Evolutionary conservation across 2,888 invertebrate genomes (phyloP), one percentile per base, ranked within the genome.

Genomic region (Tenthredo notha): DNA sequence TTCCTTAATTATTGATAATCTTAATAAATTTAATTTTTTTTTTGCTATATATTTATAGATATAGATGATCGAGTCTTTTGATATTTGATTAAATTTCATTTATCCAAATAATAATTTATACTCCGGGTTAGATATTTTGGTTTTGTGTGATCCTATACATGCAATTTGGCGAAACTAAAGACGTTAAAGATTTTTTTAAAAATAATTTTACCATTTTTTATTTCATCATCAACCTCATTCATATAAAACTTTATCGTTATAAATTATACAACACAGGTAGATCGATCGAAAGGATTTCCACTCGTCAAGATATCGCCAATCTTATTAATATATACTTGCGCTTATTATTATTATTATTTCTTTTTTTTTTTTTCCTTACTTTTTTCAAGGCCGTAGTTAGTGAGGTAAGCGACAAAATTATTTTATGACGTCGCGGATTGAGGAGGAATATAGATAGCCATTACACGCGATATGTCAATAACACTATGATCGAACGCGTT

Each of bases 321-420:
- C 43, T 43, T 21, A 6, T 83, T 47, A 33, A 25, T 37, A 37
- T 33, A 29, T 29, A 50, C 15, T 15, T 18, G 15, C 47, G 47
- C 29, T 10, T 61, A 21, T 21, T n/a, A 5, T n/a, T 15, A 33
- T 33, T n/a, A 18, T 4, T 25, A 29, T 18, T 15, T 18, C 6
- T n/a, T 5, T 74, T 3, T 43, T 7, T 21, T n/a, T 25, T 12
- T n/a, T 7, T 15, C 12, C 9, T 15, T 18, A 18, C 6, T 33
- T 50, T 21, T 74, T 40, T 80, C 78, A 83, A 43, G 67, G 83
- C 37, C 21, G 40, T 40, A 43, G 29, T 25, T 9, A 21, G 67
- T 83, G 83, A 83, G 83, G 83, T 83, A 83, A 83, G 65, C 83
- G 83, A 70, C 83, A 67, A 83, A 47, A 67, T 83, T 47, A 67